Base-by-base conservation (phyloP, 2,113 vertebrate genomes). In the Ptilorrhoa leucosticta region DNA sequence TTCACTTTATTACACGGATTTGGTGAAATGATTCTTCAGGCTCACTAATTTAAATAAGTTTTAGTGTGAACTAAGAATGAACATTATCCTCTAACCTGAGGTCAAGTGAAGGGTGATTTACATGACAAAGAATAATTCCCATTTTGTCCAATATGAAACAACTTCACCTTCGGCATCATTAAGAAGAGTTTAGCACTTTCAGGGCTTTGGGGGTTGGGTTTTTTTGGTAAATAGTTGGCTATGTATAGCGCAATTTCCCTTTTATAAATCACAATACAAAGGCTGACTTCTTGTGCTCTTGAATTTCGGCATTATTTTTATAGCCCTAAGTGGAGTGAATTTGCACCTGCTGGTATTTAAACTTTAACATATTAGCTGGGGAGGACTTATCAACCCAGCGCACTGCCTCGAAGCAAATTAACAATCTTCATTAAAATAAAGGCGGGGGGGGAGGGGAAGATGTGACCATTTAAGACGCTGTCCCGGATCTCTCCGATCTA, bases 131-230 rank as follows among this genome's bases (percentile, higher is more conserved):
- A 94, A 95, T 92, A 95, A 95, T 94, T 87, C 72, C 84, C 84
- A 95, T 94, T 96, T 96, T 96, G 92, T 95, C 92, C 93, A 93
- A 92, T 94, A 93, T 92, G 95, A 95, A 96, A 93, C 96, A 96
- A 93, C 93, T 97, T 96, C 96, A 96, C 96, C 94, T 97, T 96
- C 92, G 87, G 93, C 95, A 89, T 94, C 96, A 92, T 97, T 97
- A 95, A 94, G 90, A 92, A 97, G 92, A 97, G 96, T 94, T 96
- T 97, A 96, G 88, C 79, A 93, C 89, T 96, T 95, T 80, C 80
- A 88, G 60, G 65, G 88, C 50, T 85, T 88, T 93, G 89, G 93
- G 83, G 73, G 73, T 48, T 92, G 88, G 83, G 48, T 2, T 10
- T 13, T 82, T 48, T 80, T 85, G 35, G 76, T 87, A 95, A 90